Evolutionary conservation across 2,797 vertebrate genomes (phyloP).

Genomic region (Cichlasoma orientale): DNA sequence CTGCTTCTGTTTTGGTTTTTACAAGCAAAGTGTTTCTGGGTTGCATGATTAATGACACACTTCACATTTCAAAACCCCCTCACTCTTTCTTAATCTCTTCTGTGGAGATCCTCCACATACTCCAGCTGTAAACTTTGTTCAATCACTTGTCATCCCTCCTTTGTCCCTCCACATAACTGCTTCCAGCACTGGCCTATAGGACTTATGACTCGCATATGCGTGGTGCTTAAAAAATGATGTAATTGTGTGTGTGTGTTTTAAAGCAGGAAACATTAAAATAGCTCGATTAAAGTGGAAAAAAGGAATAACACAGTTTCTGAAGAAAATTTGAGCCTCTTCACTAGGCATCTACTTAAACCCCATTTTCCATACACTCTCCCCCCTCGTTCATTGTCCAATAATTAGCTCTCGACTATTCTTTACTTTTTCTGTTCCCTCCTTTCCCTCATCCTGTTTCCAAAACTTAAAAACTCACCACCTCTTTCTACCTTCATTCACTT

Average conservation of each 20-base stretch:
- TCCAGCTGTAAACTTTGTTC: slow-evolving; percentile 24
- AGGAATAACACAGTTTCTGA: slow-evolving; percentile 10
- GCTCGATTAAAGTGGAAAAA: slow-evolving; percentile 7
- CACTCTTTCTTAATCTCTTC: slow-evolving; percentile 38
- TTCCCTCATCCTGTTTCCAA: slow-evolving; percentile 17
- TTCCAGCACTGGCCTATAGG: slow-evolving; percentile 13
- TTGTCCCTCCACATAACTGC: slow-evolving; percentile 6
- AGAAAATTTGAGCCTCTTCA: slow-evolving; percentile 2
- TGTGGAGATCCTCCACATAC: slow-evolving; percentile 29
- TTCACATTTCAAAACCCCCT: slow-evolving; percentile 41
- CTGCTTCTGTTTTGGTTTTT: slow-evolving; percentile 25
- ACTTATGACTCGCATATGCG: slow-evolving; percentile 9
- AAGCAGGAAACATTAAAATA: slow-evolving; percentile 6
- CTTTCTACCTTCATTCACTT: slow-evolving; percentile 6
- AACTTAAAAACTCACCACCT: slow-evolving; percentile 24
- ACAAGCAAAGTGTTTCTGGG: slow-evolving; percentile 8
- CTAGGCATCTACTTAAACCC: background rate
- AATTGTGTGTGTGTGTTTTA: background rate
- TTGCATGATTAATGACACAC: slow-evolving; percentile 46
- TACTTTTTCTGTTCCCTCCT: background rate
- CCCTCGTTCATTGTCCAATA: slow-evolving; percentile 19
- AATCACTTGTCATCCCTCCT: slow-evolving; percentile 21
- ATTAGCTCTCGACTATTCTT: slow-evolving; percentile 20
- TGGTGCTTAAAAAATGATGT: background rate
- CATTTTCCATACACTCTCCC: slow-evolving; percentile 10